Conservation (phyloP, 2,113 vertebrate genomes). For the Atlantisia rogersi region DNA sequence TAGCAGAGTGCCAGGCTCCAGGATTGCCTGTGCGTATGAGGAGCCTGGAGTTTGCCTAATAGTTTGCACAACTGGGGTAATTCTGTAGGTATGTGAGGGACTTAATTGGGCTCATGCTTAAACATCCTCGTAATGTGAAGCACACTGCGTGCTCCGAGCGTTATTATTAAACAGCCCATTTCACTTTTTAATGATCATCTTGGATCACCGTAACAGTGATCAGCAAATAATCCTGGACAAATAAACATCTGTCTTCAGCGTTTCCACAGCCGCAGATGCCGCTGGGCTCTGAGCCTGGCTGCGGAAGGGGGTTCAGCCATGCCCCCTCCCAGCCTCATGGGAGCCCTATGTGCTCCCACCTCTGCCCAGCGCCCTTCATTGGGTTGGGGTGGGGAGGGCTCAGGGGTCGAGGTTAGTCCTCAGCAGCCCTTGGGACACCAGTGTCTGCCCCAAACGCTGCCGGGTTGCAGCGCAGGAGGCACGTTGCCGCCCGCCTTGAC, state of each 20-base stretch:
- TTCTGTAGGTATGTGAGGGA: constrained; percentile 32
- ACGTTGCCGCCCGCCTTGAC: background rate
- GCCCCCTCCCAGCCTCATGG: background rate
- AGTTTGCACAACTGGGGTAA: constrained; percentile 48
- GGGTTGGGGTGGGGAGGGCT: background rate
- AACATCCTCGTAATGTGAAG: constrained; percentile 42
- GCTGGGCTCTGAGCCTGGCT: rapidly evolving
- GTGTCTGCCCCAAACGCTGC: background rate
- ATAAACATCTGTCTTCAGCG: background rate
- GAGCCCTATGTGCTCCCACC: background rate
- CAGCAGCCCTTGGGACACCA: background rate
- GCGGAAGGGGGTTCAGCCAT: rapidly evolving
- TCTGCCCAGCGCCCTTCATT: rapidly evolving
- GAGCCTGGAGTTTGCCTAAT: constrained; percentile 60
- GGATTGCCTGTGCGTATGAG: background rate
- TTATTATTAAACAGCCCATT: constrained; percentile 70
- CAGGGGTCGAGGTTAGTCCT: background rate
- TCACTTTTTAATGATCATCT: constrained; percentile 64
- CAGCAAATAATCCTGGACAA: constrained; percentile 50
- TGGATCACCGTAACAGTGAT: background rate
- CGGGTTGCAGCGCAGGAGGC: background rate
- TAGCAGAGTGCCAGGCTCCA: constrained; percentile 42
- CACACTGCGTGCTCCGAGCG: constrained; percentile 13
- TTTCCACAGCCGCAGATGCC: background rate
- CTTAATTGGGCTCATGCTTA: constrained; percentile 66